Base-by-base conservation (phyloP, 1,140 invertebrate species). In the Hycleus cichorii region DNA sequence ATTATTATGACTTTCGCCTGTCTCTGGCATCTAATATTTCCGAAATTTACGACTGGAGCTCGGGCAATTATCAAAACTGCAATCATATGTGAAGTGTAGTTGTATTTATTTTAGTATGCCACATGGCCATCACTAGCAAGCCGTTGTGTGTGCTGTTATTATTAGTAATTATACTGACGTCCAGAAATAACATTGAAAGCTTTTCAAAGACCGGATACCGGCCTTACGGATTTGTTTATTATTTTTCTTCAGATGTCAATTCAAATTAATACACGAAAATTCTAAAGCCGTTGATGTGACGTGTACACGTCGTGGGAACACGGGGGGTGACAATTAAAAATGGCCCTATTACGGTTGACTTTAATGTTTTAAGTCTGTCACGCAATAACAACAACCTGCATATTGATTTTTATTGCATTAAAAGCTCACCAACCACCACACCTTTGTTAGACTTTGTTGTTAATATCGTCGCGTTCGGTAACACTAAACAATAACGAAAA, bases 1-100 rank as follows among this genome's bases (percentile, higher is more conserved):
- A 18, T 18, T 18, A 18, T 18, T 18, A 18, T 18, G 1, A 18
- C 7, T 32, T 7, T 32, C 32, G 32, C 32, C 32, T 32, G 32
- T 56, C 42, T 48, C 39, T 43, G 40, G 46, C 56, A 51, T 58
- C 54, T 58, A 57, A 57, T 39, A 55, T 57, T 61, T 52, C 43
- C 39, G 55, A 40, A 49, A 57, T 48, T 57, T 57, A 57, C 49
- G 55, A 49, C 10, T 7, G 47, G 39, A 49, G 42, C 42, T 53
- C 46, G 47, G 53, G 54, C 55, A 61, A 61, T 61, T 61, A 61
- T 61, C 59, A 57, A 61, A 61, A 61, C 59, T 57, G 59, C 59
- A 61, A 61, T 61, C 59, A 57, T 44, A 48, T 55, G 53, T 53
- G 53, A 44, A 47, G 55, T 32, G 53, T 27, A 47, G 55, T 32